Base-by-base conservation (phyloP, 1,140 invertebrate genomes). In the Scylla paramamosain region DNA sequence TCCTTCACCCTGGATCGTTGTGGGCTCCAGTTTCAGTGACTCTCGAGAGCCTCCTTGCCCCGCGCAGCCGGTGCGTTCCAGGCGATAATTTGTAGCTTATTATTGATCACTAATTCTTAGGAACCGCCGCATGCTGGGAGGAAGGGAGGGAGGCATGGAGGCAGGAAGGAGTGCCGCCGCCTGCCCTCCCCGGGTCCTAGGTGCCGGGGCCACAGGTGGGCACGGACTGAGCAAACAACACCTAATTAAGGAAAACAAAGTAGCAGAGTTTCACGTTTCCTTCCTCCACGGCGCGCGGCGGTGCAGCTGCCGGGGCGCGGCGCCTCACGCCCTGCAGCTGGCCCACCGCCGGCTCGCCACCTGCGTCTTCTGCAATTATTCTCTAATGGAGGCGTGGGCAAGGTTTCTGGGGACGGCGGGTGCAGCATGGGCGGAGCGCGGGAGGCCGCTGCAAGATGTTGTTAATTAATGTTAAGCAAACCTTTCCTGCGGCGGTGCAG, bases 321-420 rank as follows among this genome's bases (percentile, higher is more conserved):
- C 67, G 67, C 67, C 67, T 77, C 67, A 77, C 67, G 67, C 67
- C 67, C 67, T 77, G 67, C 67, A 77, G 67, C 67, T 77, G 67
- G 67, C 67, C 67, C 67, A 77, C 67, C n/a, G 67, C 67, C 67
- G 67, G 20, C 67, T n/a, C 25, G 67, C 67, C 67, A 77, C 67
- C 67, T 77, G 67, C 67, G 67, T 77, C 67, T 77, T 77, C 67
- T 77, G 67, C 67, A 77, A 77, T 77, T 77, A 77, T 77, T n/a
- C 6, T 20, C 20, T 77, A 77, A 77, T 77, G 67, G 67, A 77
- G 67, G 67, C 67, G 67, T 20, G 67, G 67, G 67, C 67, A 77
- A 77, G 67, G 67, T n/a, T 77, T 77, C 67, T 77, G 67, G 67
- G 52, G 67, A 77, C 67, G 67, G 67, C 6, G 67, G 67, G 67